Evolutionary conservation across 2,888 invertebrate species (phyloP).

Genomic region (Miltochrista miniata): DNA sequence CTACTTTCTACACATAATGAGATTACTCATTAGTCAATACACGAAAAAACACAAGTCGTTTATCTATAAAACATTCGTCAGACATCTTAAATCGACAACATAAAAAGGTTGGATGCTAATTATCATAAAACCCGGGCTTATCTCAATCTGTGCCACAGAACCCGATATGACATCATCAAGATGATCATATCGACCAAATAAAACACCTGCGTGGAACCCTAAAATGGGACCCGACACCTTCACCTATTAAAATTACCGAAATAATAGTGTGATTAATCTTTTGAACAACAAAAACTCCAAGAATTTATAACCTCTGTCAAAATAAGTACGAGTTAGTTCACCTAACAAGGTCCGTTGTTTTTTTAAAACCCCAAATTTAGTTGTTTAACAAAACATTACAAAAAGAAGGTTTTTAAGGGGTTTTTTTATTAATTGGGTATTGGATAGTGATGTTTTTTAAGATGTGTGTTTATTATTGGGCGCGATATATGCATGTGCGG

Average conservation of each 20-base stretch:
- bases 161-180: constrained; percentile 35
- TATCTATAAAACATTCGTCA: constrained; percentile 9
- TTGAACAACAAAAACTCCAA: constrained; percentile 55
- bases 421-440: constrained; percentile 76
- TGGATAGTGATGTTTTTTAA: constrained; percentile 55
- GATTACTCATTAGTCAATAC: too few species aligned
- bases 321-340: constrained; percentile 68
- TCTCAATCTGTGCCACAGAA: constrained; percentile 36
- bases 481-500: constrained; percentile 44
- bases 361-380: constrained; percentile 69
- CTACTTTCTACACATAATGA: too few species aligned
- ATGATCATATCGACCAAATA: constrained; percentile 36
- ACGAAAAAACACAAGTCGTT: constrained; percentile 16
- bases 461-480: constrained; percentile 57
- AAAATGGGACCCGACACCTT: constrained; percentile 61
- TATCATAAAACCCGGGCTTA: constrained; percentile 40
- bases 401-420: constrained; percentile 46
- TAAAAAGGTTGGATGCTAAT: constrained; percentile 39
- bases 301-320: constrained; percentile 73
- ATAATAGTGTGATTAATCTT: constrained; percentile 80
- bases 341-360: constrained; percentile 53
- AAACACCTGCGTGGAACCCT: constrained; percentile 41
- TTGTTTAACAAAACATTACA: constrained; percentile 78
- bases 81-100: constrained; percentile 21
- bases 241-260: constrained; percentile 74